Evolutionary conservation across 2,113 vertebrate species (phyloP).

Genomic region (Labrus mixtus): DNA sequence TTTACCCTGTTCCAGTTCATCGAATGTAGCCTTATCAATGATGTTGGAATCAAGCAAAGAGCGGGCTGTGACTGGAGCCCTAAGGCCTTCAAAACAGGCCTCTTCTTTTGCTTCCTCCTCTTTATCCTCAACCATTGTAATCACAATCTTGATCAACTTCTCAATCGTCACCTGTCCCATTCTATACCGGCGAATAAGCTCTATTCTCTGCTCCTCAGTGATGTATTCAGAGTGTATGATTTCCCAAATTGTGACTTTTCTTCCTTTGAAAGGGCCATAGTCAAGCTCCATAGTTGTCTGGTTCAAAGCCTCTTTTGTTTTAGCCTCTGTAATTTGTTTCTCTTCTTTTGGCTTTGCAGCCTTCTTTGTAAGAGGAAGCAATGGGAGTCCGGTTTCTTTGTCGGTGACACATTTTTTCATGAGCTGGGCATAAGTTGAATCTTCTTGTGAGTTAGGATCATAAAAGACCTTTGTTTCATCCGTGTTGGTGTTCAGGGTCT

Average conservation of each 20-base stretch:
- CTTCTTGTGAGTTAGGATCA: slow-evolving; percentile 87
- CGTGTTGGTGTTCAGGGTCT: slow-evolving; percentile 74
- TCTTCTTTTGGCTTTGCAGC: slow-evolving; percentile 85
- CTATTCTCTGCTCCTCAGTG: slow-evolving; percentile 89
- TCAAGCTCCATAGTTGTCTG: slow-evolving; percentile 88
- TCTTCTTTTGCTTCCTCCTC: slow-evolving; percentile 85
- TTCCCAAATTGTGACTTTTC: slow-evolving; percentile 92
- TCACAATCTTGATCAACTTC: slow-evolving; percentile 91
- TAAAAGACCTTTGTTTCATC: slow-evolving; percentile 86
- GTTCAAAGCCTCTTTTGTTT: slow-evolving; percentile 88
- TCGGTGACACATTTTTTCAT: slow-evolving; percentile 87
- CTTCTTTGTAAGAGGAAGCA: slow-evolving; percentile 88
- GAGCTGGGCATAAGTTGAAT: slow-evolving; percentile 87
- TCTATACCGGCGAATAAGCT: slow-evolving; percentile 92
- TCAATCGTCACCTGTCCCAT: slow-evolving; percentile 92
- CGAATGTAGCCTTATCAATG: slow-evolving; percentile 87
- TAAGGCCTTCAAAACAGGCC: slow-evolving; percentile 88
- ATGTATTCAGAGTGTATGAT: slow-evolving; percentile 95
- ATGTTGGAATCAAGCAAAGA: slow-evolving; percentile 89
- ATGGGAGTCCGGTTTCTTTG: slow-evolving; percentile 86
- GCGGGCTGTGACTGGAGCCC: slow-evolving; percentile 86
- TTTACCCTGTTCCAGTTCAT: slow-evolving; percentile 89
- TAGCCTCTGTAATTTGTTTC: slow-evolving; percentile 85
- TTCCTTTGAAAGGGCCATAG: slow-evolving; percentile 88
- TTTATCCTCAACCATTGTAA: slow-evolving; percentile 90